Conservation (phyloP, 2,888 invertebrate genomes). For the Aphrophora alni region DNA sequence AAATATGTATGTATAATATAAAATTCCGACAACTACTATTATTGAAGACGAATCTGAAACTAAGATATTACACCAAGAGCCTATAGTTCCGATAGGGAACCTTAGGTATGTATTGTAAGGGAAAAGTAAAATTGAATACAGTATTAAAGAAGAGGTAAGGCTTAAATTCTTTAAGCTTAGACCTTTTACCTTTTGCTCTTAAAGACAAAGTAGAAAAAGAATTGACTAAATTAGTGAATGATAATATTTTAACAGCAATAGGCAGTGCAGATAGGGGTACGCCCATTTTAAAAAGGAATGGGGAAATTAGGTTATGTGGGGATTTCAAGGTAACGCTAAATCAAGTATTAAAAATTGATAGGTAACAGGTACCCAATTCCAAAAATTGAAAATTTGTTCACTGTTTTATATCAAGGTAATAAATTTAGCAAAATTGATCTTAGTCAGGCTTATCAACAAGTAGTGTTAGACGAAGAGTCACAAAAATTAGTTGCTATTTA, state of each 20-base stretch:
- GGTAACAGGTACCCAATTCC: conserved; percentile 50
- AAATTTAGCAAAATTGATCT: conserved; percentile 54
- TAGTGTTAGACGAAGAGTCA: conserved; percentile 52
- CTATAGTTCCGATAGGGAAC: neutral
- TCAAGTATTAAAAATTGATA: conserved; percentile 47
- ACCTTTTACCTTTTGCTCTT: conserved; percentile 49
- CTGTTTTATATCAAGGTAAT: conserved; percentile 50
- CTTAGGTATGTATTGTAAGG: too few species aligned
- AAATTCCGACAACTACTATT: neutral
- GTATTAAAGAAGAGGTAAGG: conserved; percentile 35
- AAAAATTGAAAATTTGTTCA: conserved; percentile 48
- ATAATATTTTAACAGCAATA: too few species aligned
- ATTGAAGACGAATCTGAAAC: neutral
- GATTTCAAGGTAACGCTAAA: too few species aligned
- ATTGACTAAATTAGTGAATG: conserved; percentile 46
- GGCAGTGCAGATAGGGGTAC: conserved; percentile 52
- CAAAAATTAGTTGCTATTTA: too few species aligned
- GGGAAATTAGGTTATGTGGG: too few species aligned
- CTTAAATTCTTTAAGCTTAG: conserved; percentile 49
- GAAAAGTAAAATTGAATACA: neutral
- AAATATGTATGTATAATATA: neutral
- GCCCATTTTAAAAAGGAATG: too few species aligned
- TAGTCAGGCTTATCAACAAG: too few species aligned
- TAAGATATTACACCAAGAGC: neutral
- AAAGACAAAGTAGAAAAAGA: conserved; percentile 47